These are phyloP conservation scores for Vombatus ursinus DNA, from an alignment of 2,113 vertebrate genomes.

Conservation along the genomic window DNA sequence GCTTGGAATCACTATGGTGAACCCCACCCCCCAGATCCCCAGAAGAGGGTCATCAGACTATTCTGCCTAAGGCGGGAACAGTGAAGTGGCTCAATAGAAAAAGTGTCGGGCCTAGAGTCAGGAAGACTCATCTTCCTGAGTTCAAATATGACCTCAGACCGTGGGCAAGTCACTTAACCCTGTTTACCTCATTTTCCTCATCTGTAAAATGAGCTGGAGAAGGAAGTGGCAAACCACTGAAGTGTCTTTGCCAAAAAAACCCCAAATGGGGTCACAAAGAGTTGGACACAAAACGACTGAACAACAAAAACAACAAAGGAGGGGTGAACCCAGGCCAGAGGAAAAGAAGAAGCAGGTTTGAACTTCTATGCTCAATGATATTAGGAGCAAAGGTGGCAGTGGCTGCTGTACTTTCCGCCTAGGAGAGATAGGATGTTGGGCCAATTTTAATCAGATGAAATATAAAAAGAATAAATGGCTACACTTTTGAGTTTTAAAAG, in stretches of 20 bases:
- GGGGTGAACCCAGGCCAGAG: not conserved
- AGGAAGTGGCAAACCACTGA: not conserved
- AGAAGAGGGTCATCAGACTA: not conserved
- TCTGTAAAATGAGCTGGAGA: not conserved
- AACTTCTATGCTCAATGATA: not conserved
- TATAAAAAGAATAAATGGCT: not conserved
- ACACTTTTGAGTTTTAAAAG: not conserved
- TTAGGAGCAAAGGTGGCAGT: not conserved
- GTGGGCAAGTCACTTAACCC: not conserved
- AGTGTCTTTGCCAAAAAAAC: not conserved
- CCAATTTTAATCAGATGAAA: not conserved
- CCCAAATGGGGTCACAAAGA: not conserved
- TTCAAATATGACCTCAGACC: not conserved
- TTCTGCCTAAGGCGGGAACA: not conserved
- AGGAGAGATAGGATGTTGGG: not conserved
- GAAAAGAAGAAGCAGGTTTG: not conserved
- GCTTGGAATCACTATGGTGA: not conserved
- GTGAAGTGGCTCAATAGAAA: not conserved
- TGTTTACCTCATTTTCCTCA: not conserved
- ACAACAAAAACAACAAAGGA: not conserved
- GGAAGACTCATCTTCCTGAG: not conserved
- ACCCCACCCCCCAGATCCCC: not conserved
- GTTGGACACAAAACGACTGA: not conserved
- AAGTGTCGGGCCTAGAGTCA: not conserved
- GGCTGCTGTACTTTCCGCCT: not conserved